Evolutionary conservation across 2,113 vertebrate genomes (phyloP).

Genomic region (Catharus minimus): DNA sequence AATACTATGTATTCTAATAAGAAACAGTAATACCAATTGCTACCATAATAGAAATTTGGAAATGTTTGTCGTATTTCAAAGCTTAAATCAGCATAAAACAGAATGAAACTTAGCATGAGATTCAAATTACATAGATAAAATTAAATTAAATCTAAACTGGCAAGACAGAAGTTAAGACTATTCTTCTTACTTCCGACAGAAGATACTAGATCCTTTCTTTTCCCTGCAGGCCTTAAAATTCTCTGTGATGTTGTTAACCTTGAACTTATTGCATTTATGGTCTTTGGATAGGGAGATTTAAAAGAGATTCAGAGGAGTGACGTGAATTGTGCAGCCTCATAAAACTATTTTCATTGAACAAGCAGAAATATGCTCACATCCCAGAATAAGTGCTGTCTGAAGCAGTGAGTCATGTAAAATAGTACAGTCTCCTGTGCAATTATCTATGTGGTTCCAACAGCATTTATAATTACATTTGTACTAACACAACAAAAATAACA

Average conservation of each 20-base stretch:
- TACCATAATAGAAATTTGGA: neutral
- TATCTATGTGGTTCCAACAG: neutral
- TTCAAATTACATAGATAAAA: neutral
- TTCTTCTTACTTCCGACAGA: neutral
- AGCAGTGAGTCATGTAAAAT: slow-evolving; percentile 31
- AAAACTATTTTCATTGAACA: slow-evolving; percentile 34
- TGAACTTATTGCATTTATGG: slow-evolving; percentile 18
- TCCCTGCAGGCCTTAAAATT: neutral
- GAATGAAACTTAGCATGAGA: neutral
- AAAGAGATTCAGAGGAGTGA: slow-evolving; percentile 17
- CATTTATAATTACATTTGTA: slow-evolving; percentile 11
- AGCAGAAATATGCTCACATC: neutral
- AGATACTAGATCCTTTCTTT: neutral
- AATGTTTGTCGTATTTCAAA: neutral
- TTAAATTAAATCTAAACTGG: neutral
- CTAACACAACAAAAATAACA: neutral
- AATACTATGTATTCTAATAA: neutral
- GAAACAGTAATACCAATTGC: neutral
- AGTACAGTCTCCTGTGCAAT: neutral
- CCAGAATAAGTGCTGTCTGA: neutral
- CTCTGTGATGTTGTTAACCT: slow-evolving; percentile 12
- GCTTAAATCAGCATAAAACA: neutral
- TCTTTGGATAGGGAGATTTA: neutral
- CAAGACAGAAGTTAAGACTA: neutral
- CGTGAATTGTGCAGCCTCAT: neutral